Evolutionary conservation across 2,888 invertebrate genomes (phyloP), one percentile per base, ranked within the genome.

Genomic region (Sarcophaga subvicina): DNA sequence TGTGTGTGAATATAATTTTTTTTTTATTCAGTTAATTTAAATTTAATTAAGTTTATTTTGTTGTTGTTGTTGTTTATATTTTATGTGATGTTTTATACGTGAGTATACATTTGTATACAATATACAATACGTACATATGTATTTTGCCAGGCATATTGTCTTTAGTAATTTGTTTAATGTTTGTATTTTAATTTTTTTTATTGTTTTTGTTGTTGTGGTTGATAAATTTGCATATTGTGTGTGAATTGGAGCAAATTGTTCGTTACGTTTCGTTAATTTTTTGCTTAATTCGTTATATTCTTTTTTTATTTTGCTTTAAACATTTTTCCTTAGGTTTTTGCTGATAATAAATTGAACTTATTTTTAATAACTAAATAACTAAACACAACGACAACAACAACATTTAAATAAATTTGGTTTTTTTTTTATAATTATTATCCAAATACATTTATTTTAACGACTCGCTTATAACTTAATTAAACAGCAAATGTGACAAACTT

Each of bases 231-330:
- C 86, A 86, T 86, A 78, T 77, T 87, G 75, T 84, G 54, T 84
- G 87, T 76, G 84, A 87, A 87, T 84, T 87, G 79, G 87, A 87
- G 84, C 87, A 87, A 86, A 83, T 83, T 83, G 80, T 73, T 86
- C 72, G 86, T 83, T 86, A 83, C 83, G 86, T 83, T 80, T 86
- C 86, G 83, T 86, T 83, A 80, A 86, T 60, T 67, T 72, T 86
- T 54, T 73, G 17, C 71, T 37, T 37, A 37, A 37, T 20, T 54
- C 54, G 54, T 54, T 14, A 17, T 54, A 4, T 54, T 54, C 17
- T 17, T 49, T 27, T 70, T 77, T 45, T 14, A 64, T 66, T 47
- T n/a, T 69, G 25, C 62, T 69, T 49, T 49, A 54, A 22, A 72
- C 11, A 47, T 62, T 47, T 47, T 59, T 49, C 14, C 49, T 20